These are phyloP conservation scores for Protobothrops mucrosquamatus DNA, from an alignment of 2,113 vertebrate genomes.

Conservation along the genomic window DNA sequence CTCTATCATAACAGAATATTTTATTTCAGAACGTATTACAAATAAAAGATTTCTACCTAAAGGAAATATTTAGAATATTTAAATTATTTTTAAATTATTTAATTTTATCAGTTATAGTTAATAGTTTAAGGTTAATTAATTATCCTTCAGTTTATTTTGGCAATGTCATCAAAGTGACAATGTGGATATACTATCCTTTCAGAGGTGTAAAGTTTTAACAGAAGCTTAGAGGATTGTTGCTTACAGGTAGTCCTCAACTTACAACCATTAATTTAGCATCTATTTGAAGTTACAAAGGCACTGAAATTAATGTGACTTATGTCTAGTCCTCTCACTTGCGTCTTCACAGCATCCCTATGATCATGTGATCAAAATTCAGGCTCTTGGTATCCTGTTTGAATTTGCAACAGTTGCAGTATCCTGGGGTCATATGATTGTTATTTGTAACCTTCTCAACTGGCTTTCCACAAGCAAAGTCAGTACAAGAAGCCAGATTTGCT, in stretches of 20 bases:
- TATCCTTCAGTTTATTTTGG: conserved; percentile 3
- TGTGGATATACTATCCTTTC: neutral
- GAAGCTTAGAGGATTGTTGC: neutral
- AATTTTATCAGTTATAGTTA: neutral
- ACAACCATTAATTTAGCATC: too few species aligned
- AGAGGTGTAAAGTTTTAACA: neutral
- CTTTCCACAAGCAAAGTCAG: neutral
- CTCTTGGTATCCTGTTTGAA: neutral
- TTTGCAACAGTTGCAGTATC: neutral
- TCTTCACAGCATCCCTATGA: neutral
- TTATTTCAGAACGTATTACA: neutral
- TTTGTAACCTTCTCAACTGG: neutral
- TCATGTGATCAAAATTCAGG: neutral
- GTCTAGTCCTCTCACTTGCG: too few species aligned
- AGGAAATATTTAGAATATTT: conserved; percentile 3
- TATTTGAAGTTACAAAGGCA: too few species aligned
- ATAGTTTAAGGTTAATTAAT: neutral
- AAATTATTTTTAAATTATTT: neutral
- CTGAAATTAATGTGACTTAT: too few species aligned
- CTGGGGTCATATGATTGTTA: neutral
- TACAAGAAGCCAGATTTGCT: neutral
- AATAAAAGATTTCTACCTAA: neutral
- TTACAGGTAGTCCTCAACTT: neutral
- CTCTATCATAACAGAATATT: neutral
- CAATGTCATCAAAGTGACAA: neutral